phyloP scores from a whole-genome alignment of 2,113 vertebrate species.

The Gulo gulo region DNA sequence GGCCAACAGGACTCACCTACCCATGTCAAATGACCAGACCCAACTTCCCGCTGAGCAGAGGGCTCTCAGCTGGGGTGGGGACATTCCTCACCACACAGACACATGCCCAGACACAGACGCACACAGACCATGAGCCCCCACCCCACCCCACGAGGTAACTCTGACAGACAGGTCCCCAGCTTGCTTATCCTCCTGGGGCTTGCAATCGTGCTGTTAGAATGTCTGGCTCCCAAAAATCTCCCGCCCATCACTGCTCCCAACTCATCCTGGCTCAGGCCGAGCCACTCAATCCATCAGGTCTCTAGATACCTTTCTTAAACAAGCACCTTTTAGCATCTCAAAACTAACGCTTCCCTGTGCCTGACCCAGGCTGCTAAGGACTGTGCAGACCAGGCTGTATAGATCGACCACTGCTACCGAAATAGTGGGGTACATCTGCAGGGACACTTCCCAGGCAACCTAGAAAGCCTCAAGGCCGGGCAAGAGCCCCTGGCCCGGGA shows the following conservation, averaged over 20 bases:
- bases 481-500: neutral
- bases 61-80: neutral
- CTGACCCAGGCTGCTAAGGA: neutral
- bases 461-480: neutral
- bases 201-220: neutral
- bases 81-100: neutral
- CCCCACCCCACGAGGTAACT: neutral
- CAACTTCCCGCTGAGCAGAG: neutral
- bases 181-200: neutral
- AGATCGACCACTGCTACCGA: neutral
- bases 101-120: neutral
- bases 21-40: neutral
- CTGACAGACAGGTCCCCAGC: neutral
- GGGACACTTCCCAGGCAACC: neutral
- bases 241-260: neutral
- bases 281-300: neutral
- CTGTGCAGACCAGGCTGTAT: neutral
- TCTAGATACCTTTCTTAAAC: neutral
- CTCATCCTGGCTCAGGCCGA: neutral
- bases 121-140: rapidly evolving
- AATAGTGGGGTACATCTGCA: neutral
- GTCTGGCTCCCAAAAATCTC: neutral
- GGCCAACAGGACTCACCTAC: neutral
- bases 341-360: neutral
- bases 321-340: neutral